Conservation (phyloP, 2,113 vertebrate species). For the Calypte anna region DNA sequence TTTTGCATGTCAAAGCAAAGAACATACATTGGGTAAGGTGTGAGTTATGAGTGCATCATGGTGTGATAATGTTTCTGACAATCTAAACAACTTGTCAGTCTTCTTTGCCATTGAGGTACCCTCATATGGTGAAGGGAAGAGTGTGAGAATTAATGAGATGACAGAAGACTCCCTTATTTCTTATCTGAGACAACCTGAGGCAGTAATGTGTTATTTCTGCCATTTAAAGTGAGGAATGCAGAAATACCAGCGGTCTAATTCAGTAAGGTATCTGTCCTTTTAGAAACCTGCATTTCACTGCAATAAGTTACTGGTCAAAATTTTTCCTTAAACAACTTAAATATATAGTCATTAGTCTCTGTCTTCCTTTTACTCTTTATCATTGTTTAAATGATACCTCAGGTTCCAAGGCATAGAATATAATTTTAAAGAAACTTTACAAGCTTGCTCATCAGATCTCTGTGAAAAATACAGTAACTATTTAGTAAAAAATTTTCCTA, state of each 20-base stretch:
- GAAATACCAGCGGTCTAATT: background rate
- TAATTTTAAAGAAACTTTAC: background rate
- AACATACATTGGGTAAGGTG: fast-evolving
- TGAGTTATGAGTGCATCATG: background rate
- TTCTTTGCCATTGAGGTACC: background rate
- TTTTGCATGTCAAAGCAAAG: background rate
- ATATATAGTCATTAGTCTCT: background rate
- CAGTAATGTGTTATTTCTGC: background rate
- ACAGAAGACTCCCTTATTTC: background rate
- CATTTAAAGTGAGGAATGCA: fast-evolving
- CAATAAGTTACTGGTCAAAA: background rate
- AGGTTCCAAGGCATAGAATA: background rate
- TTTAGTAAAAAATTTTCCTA: background rate
- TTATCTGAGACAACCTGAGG: background rate
- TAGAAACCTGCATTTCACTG: background rate
- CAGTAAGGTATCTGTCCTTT: background rate
- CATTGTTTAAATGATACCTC: background rate
- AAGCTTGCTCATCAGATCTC: background rate
- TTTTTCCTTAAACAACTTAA: background rate
- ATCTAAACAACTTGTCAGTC: background rate
- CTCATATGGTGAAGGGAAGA: background rate
- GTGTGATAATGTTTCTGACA: background rate
- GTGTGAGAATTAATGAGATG: background rate
- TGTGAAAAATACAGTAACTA: background rate
- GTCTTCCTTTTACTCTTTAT: background rate